Evolutionary conservation across 2,888 invertebrate genomes (phyloP).

Genomic region (Nemapogon koenigi): DNA sequence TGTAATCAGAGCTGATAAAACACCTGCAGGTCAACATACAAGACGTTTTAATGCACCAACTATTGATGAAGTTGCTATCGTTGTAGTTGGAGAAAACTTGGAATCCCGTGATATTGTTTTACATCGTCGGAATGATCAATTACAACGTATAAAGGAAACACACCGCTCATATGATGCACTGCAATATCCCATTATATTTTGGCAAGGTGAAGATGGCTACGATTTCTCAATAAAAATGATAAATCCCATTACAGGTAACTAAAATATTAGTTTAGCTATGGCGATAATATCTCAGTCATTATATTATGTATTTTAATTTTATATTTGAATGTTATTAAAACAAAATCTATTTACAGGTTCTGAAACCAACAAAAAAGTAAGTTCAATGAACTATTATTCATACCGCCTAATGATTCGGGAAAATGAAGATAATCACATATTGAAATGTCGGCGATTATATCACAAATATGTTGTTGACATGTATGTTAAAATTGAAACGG

Average conservation of each 20-base stretch:
- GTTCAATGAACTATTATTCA: conserved; percentile 14
- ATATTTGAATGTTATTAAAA: neutral
- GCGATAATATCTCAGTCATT: neutral
- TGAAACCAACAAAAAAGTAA: conserved; percentile 8
- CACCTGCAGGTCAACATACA: conserved; percentile 10
- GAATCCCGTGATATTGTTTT: conserved; percentile 16
- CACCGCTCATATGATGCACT: conserved; percentile 26
- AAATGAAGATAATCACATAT: conserved; percentile 12
- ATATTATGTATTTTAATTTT: neutral
- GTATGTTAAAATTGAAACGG: conserved; percentile 21
- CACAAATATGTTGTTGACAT: conserved; percentile 15
- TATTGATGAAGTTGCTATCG: conserved; percentile 20
- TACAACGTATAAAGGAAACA: conserved; percentile 15
- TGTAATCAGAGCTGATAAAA: conserved; percentile 13
- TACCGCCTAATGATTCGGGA: conserved; percentile 17
- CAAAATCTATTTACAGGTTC: neutral
- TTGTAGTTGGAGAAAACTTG: conserved; percentile 17
- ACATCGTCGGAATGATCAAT: conserved; percentile 14
- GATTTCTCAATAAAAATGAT: conserved; percentile 3
- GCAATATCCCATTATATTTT: conserved; percentile 21
- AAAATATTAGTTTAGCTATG: neutral
- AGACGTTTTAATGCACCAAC: conserved; percentile 19
- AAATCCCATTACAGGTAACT: neutral
- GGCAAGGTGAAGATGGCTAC: conserved; percentile 12
- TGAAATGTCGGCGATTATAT: conserved; percentile 16